These are phyloP conservation scores for Caranx ignobilis DNA, from an alignment of 2,113 vertebrate species.

Conservation along the genomic window DNA sequence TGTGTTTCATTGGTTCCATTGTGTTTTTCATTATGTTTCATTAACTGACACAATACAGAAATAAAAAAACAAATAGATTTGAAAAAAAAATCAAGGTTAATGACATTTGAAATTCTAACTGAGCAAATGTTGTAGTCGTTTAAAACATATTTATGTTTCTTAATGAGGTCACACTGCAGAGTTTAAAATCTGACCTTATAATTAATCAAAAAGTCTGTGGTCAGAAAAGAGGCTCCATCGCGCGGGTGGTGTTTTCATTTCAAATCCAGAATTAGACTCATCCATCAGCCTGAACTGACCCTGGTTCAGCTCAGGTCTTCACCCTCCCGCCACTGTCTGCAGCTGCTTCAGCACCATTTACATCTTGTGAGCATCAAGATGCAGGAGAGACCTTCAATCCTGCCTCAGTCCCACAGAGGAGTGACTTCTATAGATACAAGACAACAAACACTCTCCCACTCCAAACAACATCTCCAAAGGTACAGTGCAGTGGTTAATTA, in stretches of 20 bases:
- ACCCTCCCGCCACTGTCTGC: neutral
- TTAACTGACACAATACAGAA: too few species aligned
- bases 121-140: too few species aligned
- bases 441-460: conserved; percentile 54
- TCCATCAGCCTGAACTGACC: neutral
- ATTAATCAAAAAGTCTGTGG: neutral
- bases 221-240: neutral
- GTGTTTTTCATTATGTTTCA: too few species aligned
- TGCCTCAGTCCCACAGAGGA: conserved; percentile 38
- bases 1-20: too few species aligned
- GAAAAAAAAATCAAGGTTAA: too few species aligned
- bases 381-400: conserved; percentile 19
- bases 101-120: too few species aligned
- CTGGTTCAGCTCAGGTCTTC: neutral
- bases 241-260: neutral
- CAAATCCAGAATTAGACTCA: neutral
- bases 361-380: conserved; percentile 22
- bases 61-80: too few species aligned
- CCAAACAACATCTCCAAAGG: conserved; percentile 66
- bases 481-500: conserved; percentile 63
- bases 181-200: too few species aligned
- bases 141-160: too few species aligned
- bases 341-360: conserved; percentile 4
- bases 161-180: too few species aligned
- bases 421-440: conserved; percentile 57